Percentiles rank a stretch among this genome's conserved stretches.
phyloP scores from a whole-genome alignment of 2,113 vertebrate species.

The Probosciger aterrimus region DNA sequence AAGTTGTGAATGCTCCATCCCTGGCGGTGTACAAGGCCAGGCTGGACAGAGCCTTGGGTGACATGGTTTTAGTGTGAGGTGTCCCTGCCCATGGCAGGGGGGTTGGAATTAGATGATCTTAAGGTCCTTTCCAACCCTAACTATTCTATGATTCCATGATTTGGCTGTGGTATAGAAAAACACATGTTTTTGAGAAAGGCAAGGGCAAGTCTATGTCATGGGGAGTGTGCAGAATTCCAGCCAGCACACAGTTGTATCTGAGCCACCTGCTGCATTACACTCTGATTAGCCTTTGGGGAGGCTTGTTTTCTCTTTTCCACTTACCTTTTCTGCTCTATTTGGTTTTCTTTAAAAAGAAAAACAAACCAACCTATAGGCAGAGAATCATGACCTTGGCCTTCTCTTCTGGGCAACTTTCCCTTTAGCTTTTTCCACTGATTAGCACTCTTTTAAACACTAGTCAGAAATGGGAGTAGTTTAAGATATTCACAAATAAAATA shows the following conservation, averaged over 20 bases:
- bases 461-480: not conserved
- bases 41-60: no score
- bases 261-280: not conserved
- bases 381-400: not conserved
- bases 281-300: not conserved
- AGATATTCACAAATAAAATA: not conserved
- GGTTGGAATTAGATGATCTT: no score
- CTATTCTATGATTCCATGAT: not conserved
- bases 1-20: no score
- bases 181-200: not conserved
- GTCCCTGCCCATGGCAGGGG: no score
- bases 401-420: not conserved
- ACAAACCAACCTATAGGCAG: not conserved
- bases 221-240: not conserved
- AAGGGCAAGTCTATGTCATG: not conserved
- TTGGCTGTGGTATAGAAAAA: not conserved
- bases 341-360: not conserved
- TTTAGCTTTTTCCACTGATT: not conserved
- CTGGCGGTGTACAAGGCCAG: no score
- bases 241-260: rapidly evolving
- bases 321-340: not conserved
- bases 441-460: not conserved
- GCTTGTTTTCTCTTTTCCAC: not conserved
- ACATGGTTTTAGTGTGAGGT: no score
- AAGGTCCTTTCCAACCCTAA: no score